Evolutionary conservation across 2,797 vertebrate species (phyloP).

Genomic region (Florisuga fusca): DNA sequence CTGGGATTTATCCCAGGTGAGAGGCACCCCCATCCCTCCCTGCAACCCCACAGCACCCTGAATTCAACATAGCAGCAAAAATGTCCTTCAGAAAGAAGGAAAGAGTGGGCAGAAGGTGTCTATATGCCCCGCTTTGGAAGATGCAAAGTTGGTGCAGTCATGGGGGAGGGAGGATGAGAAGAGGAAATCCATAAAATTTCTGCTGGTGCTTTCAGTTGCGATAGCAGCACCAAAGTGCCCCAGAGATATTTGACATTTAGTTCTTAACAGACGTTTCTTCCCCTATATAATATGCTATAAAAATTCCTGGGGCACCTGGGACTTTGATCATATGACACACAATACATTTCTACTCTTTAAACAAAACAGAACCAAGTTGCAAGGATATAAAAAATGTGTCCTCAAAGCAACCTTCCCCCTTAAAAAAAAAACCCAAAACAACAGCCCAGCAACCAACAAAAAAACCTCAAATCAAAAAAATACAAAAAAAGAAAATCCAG

Average conservation of each 20-base stretch:
- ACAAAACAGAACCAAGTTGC: conserved; percentile 41
- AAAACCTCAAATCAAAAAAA: background rate
- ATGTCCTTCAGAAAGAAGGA: background rate
- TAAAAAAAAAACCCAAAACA: background rate
- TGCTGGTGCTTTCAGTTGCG: background rate
- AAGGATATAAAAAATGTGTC: conserved; percentile 10
- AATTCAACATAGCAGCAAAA: background rate
- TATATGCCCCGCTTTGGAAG: background rate
- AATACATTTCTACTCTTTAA: conserved; percentile 64
- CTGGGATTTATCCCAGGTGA: background rate
- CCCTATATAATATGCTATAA: conserved; percentile 24
- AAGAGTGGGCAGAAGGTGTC: background rate
- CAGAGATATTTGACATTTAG: conserved; percentile 42
- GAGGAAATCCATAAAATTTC: background rate
- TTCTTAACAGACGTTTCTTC: conserved; percentile 44
- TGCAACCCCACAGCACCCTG: background rate
- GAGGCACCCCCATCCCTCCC: background rate
- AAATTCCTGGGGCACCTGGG: conserved; percentile 46
- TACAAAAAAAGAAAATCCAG: background rate
- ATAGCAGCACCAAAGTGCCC: background rate
- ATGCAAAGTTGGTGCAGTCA: background rate
- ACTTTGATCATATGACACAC: conserved; percentile 71
- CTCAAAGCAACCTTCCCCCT: conserved; percentile 26
- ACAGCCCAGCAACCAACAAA: background rate
- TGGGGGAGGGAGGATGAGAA: background rate